Percentiles rank a stretch among this genome's conserved stretches.
phyloP scores from a whole-genome alignment of 2,888 invertebrate species.

The Dorcus parallelipipedus region DNA sequence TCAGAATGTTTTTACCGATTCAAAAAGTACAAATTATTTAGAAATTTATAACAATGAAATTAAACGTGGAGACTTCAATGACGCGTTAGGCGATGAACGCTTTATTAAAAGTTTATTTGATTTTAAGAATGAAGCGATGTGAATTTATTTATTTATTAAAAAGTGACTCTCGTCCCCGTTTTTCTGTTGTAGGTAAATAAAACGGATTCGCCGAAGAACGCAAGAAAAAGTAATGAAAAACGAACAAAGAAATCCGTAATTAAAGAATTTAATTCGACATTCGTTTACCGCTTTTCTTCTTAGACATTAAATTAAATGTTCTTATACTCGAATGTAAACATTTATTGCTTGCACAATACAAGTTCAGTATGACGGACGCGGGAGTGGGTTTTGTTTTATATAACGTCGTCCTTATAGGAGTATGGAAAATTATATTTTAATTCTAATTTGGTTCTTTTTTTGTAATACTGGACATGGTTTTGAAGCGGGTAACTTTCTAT shows the following conservation, averaged over 20 bases:
- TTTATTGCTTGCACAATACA: slow-evolving; percentile 25
- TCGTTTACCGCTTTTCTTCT: slow-evolving; percentile 3
- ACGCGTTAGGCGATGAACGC: too few species aligned
- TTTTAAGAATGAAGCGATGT: not conserved
- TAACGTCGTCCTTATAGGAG: slow-evolving; percentile 9
- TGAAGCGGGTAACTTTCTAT: too few species aligned
- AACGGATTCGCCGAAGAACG: not conserved
- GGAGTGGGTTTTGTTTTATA: slow-evolving; percentile 22
- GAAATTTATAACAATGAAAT: too few species aligned
- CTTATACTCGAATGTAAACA: slow-evolving; percentile 17
- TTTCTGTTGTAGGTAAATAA: too few species aligned
- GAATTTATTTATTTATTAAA: not conserved
- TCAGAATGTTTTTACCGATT: too few species aligned
- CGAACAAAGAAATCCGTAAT: not conserved
- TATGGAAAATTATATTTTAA: not conserved
- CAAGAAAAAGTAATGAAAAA: not conserved
- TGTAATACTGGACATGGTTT: too few species aligned
- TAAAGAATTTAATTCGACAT: slow-evolving; percentile 2
- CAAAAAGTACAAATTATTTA: too few species aligned
- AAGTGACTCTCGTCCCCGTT: too few species aligned
- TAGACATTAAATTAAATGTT: slow-evolving; percentile 16
- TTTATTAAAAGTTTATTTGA: too few species aligned
- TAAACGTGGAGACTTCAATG: too few species aligned
- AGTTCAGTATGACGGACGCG: slow-evolving; percentile 7
- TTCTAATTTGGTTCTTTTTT: too few species aligned